These are phyloP conservation scores for Chaetophractus vellerosus DNA, from an alignment of 2,797 vertebrate genomes.

Conservation along the genomic window DNA sequence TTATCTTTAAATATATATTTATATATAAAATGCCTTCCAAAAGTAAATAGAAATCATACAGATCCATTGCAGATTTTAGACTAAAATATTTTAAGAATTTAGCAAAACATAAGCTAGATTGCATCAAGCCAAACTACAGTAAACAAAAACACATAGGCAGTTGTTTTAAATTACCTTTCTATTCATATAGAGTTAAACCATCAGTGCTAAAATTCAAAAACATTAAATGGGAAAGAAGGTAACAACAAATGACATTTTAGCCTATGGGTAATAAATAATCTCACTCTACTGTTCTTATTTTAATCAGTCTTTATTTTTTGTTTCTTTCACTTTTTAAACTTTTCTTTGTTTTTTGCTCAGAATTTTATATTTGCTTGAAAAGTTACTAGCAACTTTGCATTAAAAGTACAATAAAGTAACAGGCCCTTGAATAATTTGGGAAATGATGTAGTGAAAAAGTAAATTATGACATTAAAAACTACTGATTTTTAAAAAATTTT, in stretches of 20 bases:
- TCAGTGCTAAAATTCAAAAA: constrained; percentile 61
- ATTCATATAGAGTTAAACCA: constrained; percentile 42
- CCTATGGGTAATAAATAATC: constrained; percentile 56
- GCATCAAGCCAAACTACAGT: constrained; percentile 24
- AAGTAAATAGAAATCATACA: constrained; percentile 49
- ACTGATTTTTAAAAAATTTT: constrained; percentile 63
- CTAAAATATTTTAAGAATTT: constrained; percentile 65
- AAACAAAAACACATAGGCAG: constrained; percentile 42
- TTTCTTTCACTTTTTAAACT: constrained; percentile 66
- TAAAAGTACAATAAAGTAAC: constrained; percentile 67
- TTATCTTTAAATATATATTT: neutral
- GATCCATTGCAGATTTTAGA: constrained; percentile 22
- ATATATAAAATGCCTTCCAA: neutral
- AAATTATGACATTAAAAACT: constrained; percentile 40
- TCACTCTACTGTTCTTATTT: constrained; percentile 61
- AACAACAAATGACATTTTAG: constrained; percentile 71
- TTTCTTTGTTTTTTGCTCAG: constrained; percentile 79
- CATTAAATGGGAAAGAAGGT: constrained; percentile 14
- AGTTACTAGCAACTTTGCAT: constrained; percentile 50
- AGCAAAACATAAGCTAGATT: constrained; percentile 55
- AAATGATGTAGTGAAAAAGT: constrained; percentile 57
- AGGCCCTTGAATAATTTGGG: constrained; percentile 26
- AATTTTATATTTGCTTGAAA: constrained; percentile 47
- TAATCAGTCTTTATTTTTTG: constrained; percentile 62
- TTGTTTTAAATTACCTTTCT: constrained; percentile 59